A percentile compares a stretch with the other conserved stretches of the same genome.
These are phyloP conservation scores for Grallaria varia DNA, from an alignment of 2,113 vertebrate genomes.

Conservation along the genomic window DNA sequence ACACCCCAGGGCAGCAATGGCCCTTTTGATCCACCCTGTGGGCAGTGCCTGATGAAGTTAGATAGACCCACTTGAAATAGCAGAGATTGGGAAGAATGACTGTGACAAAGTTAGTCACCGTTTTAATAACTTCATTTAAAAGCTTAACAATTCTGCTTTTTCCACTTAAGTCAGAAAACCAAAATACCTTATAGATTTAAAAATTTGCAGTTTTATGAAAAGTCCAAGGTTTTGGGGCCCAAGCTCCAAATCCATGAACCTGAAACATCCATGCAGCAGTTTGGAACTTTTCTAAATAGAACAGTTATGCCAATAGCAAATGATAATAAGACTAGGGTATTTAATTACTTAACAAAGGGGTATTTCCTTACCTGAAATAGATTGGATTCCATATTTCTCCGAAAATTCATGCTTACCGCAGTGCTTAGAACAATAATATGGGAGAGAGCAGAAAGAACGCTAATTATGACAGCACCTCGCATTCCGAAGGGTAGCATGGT, in stretches of 20 bases:
- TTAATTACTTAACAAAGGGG: not conserved
- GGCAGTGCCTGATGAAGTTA: not conserved
- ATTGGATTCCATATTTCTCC: not conserved
- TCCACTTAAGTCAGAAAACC: not conserved
- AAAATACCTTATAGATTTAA: not conserved
- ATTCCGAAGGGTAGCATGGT: conserved; percentile 92
- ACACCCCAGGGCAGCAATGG: not conserved
- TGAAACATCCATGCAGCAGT: not conserved
- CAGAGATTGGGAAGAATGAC: not conserved
- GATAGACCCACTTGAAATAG: not conserved
- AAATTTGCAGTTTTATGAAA: not conserved
- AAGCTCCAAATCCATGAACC: not conserved
- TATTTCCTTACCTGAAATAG: conserved; percentile 76
- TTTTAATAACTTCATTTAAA: not conserved
- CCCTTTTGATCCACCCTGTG: conserved; percentile 14
- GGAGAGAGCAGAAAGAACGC: conserved; percentile 82
- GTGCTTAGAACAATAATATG: conserved; percentile 82
- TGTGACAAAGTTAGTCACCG: not conserved
- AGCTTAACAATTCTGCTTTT: not conserved
- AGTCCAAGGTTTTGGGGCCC: not conserved
- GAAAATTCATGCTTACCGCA: not conserved
- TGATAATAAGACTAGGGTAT: not conserved
- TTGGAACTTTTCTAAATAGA: not conserved
- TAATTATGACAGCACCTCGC: conserved; percentile 80
- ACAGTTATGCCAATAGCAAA: not conserved